These are phyloP conservation scores for Gonatopus flavifemur DNA, from an alignment of 1,140 invertebrate genomes.

Conservation along the genomic window DNA sequence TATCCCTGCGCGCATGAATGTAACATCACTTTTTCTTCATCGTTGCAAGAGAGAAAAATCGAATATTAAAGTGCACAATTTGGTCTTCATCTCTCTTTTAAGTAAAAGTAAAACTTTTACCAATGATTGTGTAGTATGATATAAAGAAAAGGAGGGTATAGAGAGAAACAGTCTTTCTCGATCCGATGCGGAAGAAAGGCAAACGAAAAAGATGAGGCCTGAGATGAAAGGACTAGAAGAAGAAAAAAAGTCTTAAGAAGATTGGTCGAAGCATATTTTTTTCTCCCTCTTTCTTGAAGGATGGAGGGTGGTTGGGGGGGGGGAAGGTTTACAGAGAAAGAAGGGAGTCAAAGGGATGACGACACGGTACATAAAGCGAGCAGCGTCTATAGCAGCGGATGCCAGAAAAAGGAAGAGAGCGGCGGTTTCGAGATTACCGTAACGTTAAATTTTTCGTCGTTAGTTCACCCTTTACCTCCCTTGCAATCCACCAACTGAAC, in stretches of 20 bases:
- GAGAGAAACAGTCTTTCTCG: too few relatives aligned
- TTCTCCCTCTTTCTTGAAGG: not conserved
- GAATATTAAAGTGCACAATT: too few relatives aligned
- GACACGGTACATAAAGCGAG: slow-evolving; percentile 47
- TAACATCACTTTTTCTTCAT: too few relatives aligned
- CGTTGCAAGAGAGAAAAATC: too few relatives aligned
- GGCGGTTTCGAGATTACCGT: slow-evolving; percentile 35
- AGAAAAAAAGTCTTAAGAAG: not conserved
- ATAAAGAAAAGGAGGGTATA: too few relatives aligned
- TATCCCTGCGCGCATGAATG: too few relatives aligned
- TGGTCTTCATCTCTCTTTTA: too few relatives aligned
- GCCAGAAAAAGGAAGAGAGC: slow-evolving; percentile 7
- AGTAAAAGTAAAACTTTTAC: too few relatives aligned
- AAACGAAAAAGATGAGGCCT: slow-evolving; percentile 35
- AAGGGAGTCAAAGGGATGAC: slow-evolving; percentile 37
- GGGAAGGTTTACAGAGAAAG: not conserved
- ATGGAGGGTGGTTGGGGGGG: not conserved
- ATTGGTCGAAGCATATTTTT: too few relatives aligned
- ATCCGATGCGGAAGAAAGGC: slow-evolving; percentile 30
- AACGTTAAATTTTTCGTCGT: slow-evolving; percentile 48
- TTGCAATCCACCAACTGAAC: too few relatives aligned
- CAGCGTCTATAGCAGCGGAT: slow-evolving; percentile 25
- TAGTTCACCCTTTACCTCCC: slow-evolving; percentile 10
- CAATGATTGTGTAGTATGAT: too few relatives aligned
- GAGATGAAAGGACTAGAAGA: slow-evolving; percentile 39